Evolutionary conservation across 2,797 vertebrate species (phyloP), one percentile per base, ranked within the genome.

Genomic region (Enteromius trimaculatus): DNA sequence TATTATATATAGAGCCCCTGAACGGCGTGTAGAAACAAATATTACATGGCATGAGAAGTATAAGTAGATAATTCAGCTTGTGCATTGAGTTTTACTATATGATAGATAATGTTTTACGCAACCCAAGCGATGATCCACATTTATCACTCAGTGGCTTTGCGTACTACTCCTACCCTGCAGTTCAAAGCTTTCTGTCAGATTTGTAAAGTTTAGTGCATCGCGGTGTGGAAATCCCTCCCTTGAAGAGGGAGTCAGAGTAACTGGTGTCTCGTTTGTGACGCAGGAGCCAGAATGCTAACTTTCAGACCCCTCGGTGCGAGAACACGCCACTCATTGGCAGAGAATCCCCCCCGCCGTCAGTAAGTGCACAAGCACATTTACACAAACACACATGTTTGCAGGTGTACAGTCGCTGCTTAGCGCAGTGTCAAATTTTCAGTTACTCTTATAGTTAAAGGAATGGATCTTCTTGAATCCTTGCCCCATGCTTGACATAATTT

Each of bases 211-310:
- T 60, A 77, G 81, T 69, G 64, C 74, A 60, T 58, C 75, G 75
- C 75, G 75, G 65, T 83, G 82, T 83, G 82, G 82, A 78, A 60
- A 70, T 70, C 65, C 53, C 75, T 83, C 75, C 65, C 55, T 23
- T 64, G 21, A 78, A 70, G 75, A 83, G 66, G 82, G 75, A 78
- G 75, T 83, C 75, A 7, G 82, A 77, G 82, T 83, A 83, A 83
- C 82, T 83, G 82, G 77, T 88, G 58, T 86, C 53, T 86, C 62
- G 83, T 76, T 91, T 87, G 82, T 83, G 75, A 83, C 82, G 84
- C 92, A 99, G 98, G 97, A 97, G 96, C 91, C 98, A 99, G 95
- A 99, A 99, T 86, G 95, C 97, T 93, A 99, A 98, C 93, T 99
- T 99, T 93, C 98, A 97, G 95, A 99, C 97, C 89, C 97, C 98